Evolutionary conservation across 1,140 invertebrate genomes (phyloP).

Genomic region (Zaprionus ornatus): DNA sequence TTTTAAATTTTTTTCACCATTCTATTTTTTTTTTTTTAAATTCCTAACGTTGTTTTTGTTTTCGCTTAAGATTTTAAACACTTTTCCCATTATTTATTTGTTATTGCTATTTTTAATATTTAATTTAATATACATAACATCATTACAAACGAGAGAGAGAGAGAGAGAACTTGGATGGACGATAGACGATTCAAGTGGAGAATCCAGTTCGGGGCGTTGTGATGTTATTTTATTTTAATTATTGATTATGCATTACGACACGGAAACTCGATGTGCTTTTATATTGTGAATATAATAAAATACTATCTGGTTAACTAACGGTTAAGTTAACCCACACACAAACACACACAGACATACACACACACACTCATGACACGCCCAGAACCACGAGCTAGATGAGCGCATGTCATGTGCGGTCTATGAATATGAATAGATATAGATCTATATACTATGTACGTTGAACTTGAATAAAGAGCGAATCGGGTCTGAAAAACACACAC

Average conservation of each 20-base stretch:
- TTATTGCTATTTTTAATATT: background rate
- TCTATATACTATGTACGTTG: constrained; percentile 42
- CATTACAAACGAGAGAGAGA: no score
- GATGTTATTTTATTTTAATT: background rate
- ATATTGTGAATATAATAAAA: constrained; percentile 17
- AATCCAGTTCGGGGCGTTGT: no score
- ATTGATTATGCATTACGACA: constrained; percentile 14
- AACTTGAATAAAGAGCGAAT: constrained; percentile 45
- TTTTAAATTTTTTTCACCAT: background rate
- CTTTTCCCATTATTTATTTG: background rate
- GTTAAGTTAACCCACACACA: background rate
- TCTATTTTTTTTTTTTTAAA: background rate
- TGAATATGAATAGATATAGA: constrained; percentile 34
- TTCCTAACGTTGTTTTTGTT: constrained; percentile 2
- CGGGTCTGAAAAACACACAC: constrained; percentile 19
- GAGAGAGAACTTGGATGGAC: no score
- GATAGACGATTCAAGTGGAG: no score
- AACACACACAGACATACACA: no score
- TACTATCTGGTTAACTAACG: background rate
- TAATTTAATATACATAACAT: background rate
- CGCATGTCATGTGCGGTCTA: background rate
- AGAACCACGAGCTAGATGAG: background rate
- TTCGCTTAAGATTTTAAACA: constrained; percentile 1
- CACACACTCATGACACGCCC: background rate
- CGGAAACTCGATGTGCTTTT: constrained; percentile 30